Evolutionary conservation across 2,797 vertebrate genomes (phyloP), one percentile per base, ranked within the genome.

Genomic region (Pangasius larnaudii): DNA sequence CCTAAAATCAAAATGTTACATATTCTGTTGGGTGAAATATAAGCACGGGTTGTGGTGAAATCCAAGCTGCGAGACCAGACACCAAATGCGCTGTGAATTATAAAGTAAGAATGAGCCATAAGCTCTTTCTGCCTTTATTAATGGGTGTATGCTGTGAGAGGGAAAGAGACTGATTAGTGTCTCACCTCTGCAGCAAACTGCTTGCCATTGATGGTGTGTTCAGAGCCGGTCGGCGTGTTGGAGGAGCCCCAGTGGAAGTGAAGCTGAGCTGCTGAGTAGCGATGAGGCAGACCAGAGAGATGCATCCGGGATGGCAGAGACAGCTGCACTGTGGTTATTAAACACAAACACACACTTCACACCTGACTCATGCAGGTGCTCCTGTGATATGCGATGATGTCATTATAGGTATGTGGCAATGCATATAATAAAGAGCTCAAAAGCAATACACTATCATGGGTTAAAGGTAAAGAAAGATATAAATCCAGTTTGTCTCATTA

Each of bases 241-340:
- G 87, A 85, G 87, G 96, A 96, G 27, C 98, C 98, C 99, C 99
- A 99, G 94, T 99, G 99, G 19, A 99, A 94, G 89, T 99, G 99
- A 36, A 99, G 97, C 18, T 98, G 97, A 27, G 95, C 94, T 0
- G 98, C 98, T 0, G 95, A 95, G 94, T 98, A 99, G n/a, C 89
- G 96, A 84, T 97, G 94, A 0, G 93, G 95, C 39, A 98, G 95
- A 89, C 96, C 95, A 67, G 95, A 95, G 89, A 99, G 93, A 88
- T 93, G 72, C 98, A 99, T 98, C 67, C 91, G 92, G 0, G 96
- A 91, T 0, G 95, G 96, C 91, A 99, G 94, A 5, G 94, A 96
- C 93, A 99, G 91, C 92, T 96, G 96, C 89, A 98, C 99, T 99
- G 95, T 27, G 80, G 94, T 91, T 81, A 93, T 69, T 87, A n/a